These are phyloP conservation scores for Trisateles emortualis DNA, from an alignment of 2,888 invertebrate genomes.

Conservation along the genomic window DNA sequence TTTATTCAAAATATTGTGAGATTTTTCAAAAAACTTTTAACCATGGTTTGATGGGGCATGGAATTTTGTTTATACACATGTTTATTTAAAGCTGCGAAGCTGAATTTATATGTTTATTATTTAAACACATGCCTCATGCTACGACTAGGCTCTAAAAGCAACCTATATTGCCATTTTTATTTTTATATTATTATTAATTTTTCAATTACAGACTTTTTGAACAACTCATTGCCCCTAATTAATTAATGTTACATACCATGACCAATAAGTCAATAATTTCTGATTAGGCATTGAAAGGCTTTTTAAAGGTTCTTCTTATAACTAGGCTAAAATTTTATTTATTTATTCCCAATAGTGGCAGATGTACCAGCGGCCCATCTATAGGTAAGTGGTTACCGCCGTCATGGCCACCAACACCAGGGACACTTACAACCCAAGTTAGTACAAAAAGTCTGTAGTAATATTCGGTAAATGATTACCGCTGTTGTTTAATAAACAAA, in stretches of 20 bases:
- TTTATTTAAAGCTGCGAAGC: conserved; percentile 44
- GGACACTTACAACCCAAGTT: no score
- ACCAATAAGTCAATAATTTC: no score
- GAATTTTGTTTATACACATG: conserved; percentile 24
- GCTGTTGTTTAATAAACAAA: background rate
- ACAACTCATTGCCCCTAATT: no score
- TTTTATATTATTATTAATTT: conserved; percentile 8
- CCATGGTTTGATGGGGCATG: conserved; percentile 17
- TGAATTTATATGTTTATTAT: conserved; percentile 11
- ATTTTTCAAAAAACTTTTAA: conserved; percentile 24
- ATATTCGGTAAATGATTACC: background rate
- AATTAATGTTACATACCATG: no score
- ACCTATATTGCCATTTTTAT: background rate
- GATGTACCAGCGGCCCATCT: no score
- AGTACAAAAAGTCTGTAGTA: conserved; percentile 42
- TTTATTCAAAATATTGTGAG: conserved; percentile 36
- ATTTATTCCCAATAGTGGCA: no score
- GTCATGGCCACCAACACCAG: no score
- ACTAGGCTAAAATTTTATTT: no score
- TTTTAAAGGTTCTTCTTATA: no score
- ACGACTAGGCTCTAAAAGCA: conserved; percentile 27
- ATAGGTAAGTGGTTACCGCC: no score
- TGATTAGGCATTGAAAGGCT: no score
- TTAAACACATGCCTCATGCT: conserved; percentile 53
- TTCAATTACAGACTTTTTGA: conserved; percentile 43